Evolutionary conservation across 2,888 invertebrate genomes (phyloP), one percentile per base, ranked within the genome.

Genomic region (Abscondita cerata): DNA sequence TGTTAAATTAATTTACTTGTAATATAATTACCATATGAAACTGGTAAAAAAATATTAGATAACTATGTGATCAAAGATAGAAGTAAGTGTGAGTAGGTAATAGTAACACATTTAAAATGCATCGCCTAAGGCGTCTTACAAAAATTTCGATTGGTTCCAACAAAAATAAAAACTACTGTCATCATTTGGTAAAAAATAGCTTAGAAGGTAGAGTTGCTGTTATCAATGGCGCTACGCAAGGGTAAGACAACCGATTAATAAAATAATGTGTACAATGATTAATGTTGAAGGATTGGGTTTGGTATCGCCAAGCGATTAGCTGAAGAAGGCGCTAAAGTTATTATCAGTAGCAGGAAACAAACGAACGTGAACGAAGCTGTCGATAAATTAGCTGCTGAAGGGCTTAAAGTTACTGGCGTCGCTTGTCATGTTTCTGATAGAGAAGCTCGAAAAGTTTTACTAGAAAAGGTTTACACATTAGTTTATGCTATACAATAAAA

Each of bases 281-380:
- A 12, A 36, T 64, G 20, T 62, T 63, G 53, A 71, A 91, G 92
- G 12, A 98, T 98, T 80, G 98, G 98, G 3, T 91, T 88, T 78
- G 90, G 95, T 0, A 95, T 97, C 72, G 98, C 97, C 1, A 86
- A 83, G 98, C 13, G 16, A 16, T 41, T 41, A 8, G 41, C 41
- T 3, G 13, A 41, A 16, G 41, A 41, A 16, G 41, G 98, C 38
- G 98, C 97, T 2, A 88, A 89, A 56, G 93, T 98, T 5, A 87
- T 98, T 64, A 86, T 98, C 38, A 95, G 96, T 78, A 97, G 96
- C 74, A 85, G 98, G 60, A 96, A 93, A 78, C 87, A 92, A 76
- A 82, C 85, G 25, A 96, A 98, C 83, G 98, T 98, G 0, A 85
- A 88, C 44, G 84, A 83, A 58, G 93, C 96, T 0, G 86, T 96